Evolutionary conservation across 2,113 vertebrate genomes (phyloP).

Genomic region (Bettongia penicillata): DNA sequence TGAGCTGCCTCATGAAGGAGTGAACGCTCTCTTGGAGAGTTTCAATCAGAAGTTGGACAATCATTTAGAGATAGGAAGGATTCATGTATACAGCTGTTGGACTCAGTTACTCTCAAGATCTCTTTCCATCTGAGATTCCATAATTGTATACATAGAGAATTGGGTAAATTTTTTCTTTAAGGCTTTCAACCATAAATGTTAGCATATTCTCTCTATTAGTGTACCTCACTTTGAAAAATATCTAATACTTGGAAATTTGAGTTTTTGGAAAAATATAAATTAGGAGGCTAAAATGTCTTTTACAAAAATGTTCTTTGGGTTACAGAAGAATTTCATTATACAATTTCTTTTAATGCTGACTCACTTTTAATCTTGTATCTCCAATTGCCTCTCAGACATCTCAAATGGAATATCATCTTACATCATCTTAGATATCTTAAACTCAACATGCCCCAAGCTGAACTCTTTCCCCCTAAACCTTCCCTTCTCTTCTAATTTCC

Average conservation of each 20-base stretch:
- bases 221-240: not conserved
- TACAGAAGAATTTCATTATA: no score
- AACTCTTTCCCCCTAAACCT: no score
- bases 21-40: not conserved
- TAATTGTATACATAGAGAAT: not conserved
- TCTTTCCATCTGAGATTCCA: not conserved
- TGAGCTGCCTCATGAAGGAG: not conserved
- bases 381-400: no score
- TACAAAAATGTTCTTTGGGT: no score
- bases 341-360: no score
- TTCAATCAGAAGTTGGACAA: not conserved
- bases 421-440: no score
- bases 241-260: not conserved
- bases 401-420: no score
- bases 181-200: constrained; percentile 6
- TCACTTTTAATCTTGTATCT: no score
- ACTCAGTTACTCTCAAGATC: not conserved
- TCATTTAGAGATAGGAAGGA: not conserved
- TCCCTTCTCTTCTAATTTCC: no score
- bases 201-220: not conserved
- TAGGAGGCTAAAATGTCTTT: not conserved
- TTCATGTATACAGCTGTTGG: not conserved
- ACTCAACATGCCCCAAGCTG: no score
- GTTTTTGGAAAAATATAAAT: constrained; percentile 24
- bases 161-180: not conserved